Evolutionary conservation across 2,113 vertebrate genomes (phyloP).

Genomic region (Noturus placidus): DNA sequence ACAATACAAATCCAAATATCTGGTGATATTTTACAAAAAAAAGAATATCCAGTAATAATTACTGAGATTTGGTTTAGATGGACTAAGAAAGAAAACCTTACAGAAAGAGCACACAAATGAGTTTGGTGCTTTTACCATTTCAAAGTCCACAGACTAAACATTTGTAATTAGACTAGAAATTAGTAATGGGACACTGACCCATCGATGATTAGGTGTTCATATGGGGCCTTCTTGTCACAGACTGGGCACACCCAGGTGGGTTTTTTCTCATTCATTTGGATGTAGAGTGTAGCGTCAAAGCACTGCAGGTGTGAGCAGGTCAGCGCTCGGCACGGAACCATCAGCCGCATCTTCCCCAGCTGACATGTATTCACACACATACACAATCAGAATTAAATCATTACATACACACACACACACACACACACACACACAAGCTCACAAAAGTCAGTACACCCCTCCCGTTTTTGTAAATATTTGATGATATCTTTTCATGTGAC

Average conservation of each 20-base stretch:
- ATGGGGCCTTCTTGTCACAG: constrained; percentile 95
- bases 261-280: constrained; percentile 99
- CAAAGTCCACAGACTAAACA: not conserved
- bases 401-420: too few relatives aligned
- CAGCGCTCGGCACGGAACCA: constrained; percentile 88
- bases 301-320: constrained; percentile 97
- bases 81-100: not conserved
- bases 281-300: constrained; percentile 96
- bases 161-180: too few relatives aligned
- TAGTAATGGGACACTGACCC: constrained; percentile 75
- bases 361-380: constrained; percentile 59
- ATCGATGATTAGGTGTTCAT: constrained; percentile 92
- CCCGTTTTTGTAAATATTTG: too few relatives aligned
- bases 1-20: not conserved
- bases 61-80: not conserved
- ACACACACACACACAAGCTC: too few relatives aligned
- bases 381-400: not conserved
- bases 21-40: not conserved
- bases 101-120: not conserved
- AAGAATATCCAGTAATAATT: not conserved
- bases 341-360: constrained; percentile 98
- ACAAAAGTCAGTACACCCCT: too few relatives aligned
- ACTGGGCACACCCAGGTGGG: constrained; percentile 98
- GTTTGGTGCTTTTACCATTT: not conserved
- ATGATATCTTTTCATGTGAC: too few relatives aligned